Percentiles rank a stretch among this genome's conserved stretches.
phyloP scores from a whole-genome alignment of 2,888 invertebrate species.

The Amblyjoppa proteus region DNA sequence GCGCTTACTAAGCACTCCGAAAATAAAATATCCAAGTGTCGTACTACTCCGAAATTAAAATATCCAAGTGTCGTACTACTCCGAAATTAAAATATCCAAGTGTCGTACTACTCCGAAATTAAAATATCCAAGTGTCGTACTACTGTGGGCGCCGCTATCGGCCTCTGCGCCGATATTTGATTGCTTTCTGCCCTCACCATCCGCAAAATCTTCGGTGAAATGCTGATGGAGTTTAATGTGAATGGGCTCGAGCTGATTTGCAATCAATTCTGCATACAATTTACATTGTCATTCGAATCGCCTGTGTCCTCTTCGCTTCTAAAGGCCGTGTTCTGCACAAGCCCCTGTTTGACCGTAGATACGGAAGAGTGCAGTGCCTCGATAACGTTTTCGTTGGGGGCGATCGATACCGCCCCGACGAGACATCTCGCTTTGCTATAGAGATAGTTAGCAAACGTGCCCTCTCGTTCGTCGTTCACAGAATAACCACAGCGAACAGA shows the following conservation, averaged over 20 bases:
- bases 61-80: neutral
- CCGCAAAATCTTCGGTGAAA: neutral
- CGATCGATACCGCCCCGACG: conserved; percentile 47
- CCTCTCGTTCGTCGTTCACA: neutral
- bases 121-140: neutral
- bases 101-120: neutral
- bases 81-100: too few species aligned
- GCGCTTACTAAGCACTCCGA: too few species aligned
- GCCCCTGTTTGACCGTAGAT: neutral
- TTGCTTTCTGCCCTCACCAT: neutral
- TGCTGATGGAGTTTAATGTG: neutral
- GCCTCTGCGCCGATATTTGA: neutral
- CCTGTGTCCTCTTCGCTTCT: neutral
- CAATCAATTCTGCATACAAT: neutral
- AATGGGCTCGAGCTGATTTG: neutral
- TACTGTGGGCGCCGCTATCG: neutral
- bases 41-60: neutral
- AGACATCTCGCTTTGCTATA: conserved; percentile 28
- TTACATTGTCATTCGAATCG: neutral
- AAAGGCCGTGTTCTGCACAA: conserved; percentile 5
- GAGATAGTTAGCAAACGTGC: conserved; percentile 9
- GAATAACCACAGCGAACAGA: conserved; percentile 15
- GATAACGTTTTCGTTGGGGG: conserved; percentile 48
- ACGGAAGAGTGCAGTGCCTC: conserved; percentile 19
- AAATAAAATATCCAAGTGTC: too few species aligned